phyloP scores from a whole-genome alignment of 2,113 vertebrate genomes.

The Dicerorhinus sumatrensis region DNA sequence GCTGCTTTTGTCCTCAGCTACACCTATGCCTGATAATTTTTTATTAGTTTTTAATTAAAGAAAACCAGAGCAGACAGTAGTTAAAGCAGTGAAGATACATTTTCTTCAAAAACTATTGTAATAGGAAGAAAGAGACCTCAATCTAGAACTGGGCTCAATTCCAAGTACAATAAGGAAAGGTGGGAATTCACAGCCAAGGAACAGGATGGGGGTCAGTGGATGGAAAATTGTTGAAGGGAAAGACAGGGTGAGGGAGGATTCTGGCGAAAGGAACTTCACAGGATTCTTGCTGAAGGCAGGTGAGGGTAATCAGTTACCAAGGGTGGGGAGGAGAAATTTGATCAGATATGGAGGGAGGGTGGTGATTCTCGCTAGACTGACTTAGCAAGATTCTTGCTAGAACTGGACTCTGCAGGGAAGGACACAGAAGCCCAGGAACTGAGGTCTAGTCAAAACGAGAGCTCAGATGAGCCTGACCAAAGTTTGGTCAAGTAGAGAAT shows the following conservation, averaged over 20 bases:
- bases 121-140: not conserved
- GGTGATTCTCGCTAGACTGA: not conserved
- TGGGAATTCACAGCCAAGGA: not conserved
- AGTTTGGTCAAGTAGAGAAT: not conserved
- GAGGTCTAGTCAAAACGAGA: not conserved
- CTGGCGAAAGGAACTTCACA: not conserved
- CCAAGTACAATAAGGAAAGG: not conserved
- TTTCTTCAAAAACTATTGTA: not conserved
- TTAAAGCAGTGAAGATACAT: not conserved
- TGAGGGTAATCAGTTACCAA: not conserved
- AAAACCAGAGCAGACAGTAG: not conserved
- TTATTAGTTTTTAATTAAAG: not conserved
- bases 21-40: not conserved
- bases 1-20: not conserved
- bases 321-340: no score
- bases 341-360: no score
- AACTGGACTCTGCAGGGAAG: not conserved
- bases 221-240: not conserved
- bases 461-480: not conserved
- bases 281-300: not conserved
- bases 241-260: not conserved
- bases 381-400: not conserved
- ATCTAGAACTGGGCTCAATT: not conserved
- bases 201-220: not conserved
- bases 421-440: not conserved